A percentile compares a stretch with the other conserved stretches of the same genome.
phyloP scores from a whole-genome alignment of 2,888 invertebrate genomes.

The Lepas anatifera region DNA sequence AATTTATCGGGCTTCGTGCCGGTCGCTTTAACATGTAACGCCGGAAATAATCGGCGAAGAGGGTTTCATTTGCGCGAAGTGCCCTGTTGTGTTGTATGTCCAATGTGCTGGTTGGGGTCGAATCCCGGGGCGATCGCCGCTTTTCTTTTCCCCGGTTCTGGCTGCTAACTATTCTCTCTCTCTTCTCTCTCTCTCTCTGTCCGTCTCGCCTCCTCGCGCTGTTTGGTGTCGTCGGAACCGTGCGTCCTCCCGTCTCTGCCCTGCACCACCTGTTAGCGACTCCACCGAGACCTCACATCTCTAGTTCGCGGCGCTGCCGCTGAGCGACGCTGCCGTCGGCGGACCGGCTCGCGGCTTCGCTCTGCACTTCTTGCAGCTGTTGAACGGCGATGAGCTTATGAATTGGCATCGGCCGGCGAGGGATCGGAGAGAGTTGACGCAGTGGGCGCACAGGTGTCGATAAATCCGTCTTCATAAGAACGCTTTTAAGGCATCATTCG shows the following conservation, averaged over 20 bases:
- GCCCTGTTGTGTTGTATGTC: too few relatives aligned
- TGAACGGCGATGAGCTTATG: constrained; percentile 1
- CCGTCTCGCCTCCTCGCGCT: not conserved
- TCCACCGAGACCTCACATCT: not conserved
- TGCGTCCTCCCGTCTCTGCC: too few relatives aligned
- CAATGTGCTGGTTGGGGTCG: too few relatives aligned
- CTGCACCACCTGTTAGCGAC: not conserved
- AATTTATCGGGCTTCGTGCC: too few relatives aligned
- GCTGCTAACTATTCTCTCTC: too few relatives aligned
- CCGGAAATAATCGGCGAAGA: too few relatives aligned
- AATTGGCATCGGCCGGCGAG: too few relatives aligned
- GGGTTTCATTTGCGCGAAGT: not conserved
- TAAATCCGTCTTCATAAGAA: constrained; percentile 5
- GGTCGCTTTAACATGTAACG: too few relatives aligned
- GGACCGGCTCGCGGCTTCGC: too few relatives aligned
- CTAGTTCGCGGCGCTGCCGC: not conserved
- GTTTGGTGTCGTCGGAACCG: not conserved
- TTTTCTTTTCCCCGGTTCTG: too few relatives aligned
- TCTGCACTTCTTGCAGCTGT: too few relatives aligned
- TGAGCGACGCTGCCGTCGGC: not conserved
- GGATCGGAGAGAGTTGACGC: not conserved
- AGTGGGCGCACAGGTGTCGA: not conserved
- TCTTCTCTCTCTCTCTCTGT: not conserved
- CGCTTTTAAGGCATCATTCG: not conserved
- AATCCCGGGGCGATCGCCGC: too few relatives aligned